These are phyloP conservation scores for Mesocricetus auratus DNA, from an alignment of 2,113 vertebrate genomes.

Conservation along the genomic window DNA sequence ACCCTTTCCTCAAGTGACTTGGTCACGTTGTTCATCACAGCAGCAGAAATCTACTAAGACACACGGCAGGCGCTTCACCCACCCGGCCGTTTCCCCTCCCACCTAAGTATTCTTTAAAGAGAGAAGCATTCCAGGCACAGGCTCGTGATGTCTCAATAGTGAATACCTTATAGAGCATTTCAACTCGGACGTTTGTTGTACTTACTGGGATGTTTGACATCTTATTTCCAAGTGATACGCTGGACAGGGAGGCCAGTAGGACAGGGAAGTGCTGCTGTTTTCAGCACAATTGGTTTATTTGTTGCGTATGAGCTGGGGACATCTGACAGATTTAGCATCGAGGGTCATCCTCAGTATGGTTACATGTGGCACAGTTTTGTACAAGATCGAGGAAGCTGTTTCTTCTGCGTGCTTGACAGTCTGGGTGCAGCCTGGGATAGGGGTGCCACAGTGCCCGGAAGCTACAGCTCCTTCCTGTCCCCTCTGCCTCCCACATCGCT, in stretches of 20 bases:
- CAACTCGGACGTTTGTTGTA: background rate
- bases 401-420: background rate
- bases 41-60: background rate
- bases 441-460: background rate
- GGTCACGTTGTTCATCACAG: background rate
- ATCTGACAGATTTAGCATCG: background rate
- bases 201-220: background rate
- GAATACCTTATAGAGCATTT: slow-evolving; percentile 21
- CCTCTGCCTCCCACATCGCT: background rate
- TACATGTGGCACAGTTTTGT: background rate
- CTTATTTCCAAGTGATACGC: slow-evolving; percentile 23
- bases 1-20: background rate
- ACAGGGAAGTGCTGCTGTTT: background rate
- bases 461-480: background rate
- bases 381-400: background rate
- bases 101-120: slow-evolving; percentile 37
- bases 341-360: background rate
- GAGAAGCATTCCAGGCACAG: background rate
- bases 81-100: background rate
- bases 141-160: background rate
- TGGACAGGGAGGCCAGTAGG: background rate
- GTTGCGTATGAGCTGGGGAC: background rate
- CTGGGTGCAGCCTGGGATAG: background rate
- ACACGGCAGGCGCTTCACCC: background rate
- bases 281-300: background rate